Evolutionary conservation across 1,140 invertebrate genomes (phyloP).

Genomic region (Apis cerana): DNA sequence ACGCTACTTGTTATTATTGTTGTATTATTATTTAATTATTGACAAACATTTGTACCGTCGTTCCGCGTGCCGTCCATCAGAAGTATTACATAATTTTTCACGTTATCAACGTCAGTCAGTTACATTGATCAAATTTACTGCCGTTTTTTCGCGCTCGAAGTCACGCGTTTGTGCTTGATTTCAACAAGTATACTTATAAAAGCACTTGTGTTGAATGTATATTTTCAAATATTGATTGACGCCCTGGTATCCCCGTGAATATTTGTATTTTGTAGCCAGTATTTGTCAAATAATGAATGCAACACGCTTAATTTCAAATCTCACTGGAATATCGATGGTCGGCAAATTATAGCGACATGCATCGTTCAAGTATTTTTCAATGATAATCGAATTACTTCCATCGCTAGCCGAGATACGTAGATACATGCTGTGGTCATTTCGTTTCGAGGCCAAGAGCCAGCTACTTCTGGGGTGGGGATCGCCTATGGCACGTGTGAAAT

Average conservation of each 20-base stretch:
- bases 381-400: slow-evolving; percentile 38
- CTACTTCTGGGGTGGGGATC: slow-evolving; percentile 35
- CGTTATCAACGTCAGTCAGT: not conserved
- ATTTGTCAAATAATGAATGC: not conserved
- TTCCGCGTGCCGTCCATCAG: not conserved
- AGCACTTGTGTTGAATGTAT: not conserved
- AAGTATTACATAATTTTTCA: slow-evolving; percentile 26
- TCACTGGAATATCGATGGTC: not conserved
- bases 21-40: slow-evolving; percentile 1
- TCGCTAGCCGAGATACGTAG: slow-evolving; percentile 7
- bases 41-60: slow-evolving; percentile 2
- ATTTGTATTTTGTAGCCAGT: slow-evolving; percentile 13
- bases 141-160: not conserved
- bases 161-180: not conserved
- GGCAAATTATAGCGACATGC: not conserved
- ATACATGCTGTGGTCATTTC: slow-evolving; percentile 36
- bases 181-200: slow-evolving; percentile 16
- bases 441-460: slow-evolving; percentile 60
- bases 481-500: slow-evolving; percentile 63
- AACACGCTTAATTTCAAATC: not conserved
- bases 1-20: not conserved
- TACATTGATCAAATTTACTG: slow-evolving; percentile 7
- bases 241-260: not conserved
- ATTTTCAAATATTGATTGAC: slow-evolving; percentile 22
- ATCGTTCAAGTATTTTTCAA: slow-evolving; percentile 21